Conservation (phyloP, 2,888 invertebrate genomes). For the Cheilosia soror region DNA sequence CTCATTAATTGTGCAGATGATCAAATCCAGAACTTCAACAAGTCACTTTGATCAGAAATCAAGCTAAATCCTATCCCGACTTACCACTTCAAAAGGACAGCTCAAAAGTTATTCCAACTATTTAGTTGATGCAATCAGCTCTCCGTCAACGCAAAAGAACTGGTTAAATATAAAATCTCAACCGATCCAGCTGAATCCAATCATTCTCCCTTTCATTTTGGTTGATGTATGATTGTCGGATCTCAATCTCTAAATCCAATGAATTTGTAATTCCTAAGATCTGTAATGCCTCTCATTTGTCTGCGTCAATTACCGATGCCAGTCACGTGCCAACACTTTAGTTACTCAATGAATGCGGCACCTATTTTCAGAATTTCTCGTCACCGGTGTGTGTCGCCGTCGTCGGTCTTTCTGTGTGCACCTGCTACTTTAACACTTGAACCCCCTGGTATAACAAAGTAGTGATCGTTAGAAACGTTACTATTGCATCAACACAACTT, state of each 20-base stretch:
- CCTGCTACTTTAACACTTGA: slow-evolving; percentile 11
- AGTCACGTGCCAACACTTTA: slow-evolving; percentile 24
- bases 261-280: neutral
- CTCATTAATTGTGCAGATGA: no score
- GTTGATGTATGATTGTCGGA: neutral
- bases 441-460: slow-evolving; percentile 8
- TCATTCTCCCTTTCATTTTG: slow-evolving; percentile 9
- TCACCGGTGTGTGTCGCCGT: neutral
- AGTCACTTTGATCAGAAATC: no score
- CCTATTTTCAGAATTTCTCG: slow-evolving; percentile 43
- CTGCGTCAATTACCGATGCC: slow-evolving; percentile 10
- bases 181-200: neutral
- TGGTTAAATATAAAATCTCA: slow-evolving; percentile 1
- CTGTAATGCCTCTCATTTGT: neutral
- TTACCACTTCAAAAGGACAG: no score
- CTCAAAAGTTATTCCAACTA: neutral
- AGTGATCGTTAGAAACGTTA: slow-evolving; percentile 12
- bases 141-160: neutral
- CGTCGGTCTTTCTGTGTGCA: neutral
- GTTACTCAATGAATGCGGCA: slow-evolving; percentile 27
- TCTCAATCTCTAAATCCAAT: neutral
- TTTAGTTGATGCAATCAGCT: neutral
- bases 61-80: no score
- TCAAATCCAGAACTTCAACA: no score
- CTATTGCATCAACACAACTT: slow-evolving; percentile 36